phyloP scores from a whole-genome alignment of 2,113 vertebrate genomes.

The Caranx melampygus region DNA sequence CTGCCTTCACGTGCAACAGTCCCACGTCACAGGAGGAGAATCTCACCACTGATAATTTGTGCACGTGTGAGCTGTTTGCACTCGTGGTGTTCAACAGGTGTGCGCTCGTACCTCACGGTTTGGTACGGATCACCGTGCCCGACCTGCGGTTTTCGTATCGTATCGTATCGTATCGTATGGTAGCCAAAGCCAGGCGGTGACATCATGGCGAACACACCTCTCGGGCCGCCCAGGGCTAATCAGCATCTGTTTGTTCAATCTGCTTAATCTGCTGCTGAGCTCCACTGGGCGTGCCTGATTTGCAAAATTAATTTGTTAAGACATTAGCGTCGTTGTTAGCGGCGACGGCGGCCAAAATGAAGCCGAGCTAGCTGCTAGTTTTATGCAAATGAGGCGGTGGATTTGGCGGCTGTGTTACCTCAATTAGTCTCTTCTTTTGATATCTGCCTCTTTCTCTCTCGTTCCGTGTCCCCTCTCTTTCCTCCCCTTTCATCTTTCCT shows the following conservation, averaged over 20 bases:
- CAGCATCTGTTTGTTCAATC: conserved; percentile 96
- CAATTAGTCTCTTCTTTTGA: conserved; percentile 97
- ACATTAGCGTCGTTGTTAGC: conserved; percentile 92
- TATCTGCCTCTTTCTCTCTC: conserved; percentile 90
- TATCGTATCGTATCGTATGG: too few species aligned
- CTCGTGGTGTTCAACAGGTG: conserved; percentile 28
- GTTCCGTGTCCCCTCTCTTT: conserved; percentile 69
- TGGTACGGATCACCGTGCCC: too few species aligned
- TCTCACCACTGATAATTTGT: conserved; percentile 1
- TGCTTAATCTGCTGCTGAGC: conserved; percentile 95
- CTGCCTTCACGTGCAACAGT: too few species aligned
- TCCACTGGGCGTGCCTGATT: conserved; percentile 98
- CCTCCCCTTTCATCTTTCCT: conserved; percentile 69
- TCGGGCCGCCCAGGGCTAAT: conserved; percentile 90
- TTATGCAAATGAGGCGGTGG: conserved; percentile 94
- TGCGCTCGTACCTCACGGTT: conserved; percentile 22
- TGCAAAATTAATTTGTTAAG: conserved; percentile 99
- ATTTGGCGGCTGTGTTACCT: conserved; percentile 93
- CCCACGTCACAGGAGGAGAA: too few species aligned
- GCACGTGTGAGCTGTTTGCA: background rate
- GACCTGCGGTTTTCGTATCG: too few species aligned
- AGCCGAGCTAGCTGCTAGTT: conserved; percentile 87
- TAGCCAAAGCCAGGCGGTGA: background rate
- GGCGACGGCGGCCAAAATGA: conserved; percentile 93
- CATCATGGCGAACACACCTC: conserved; percentile 67